phyloP scores from a whole-genome alignment of 2,797 vertebrate genomes.

The Decapterus maruadsi region DNA sequence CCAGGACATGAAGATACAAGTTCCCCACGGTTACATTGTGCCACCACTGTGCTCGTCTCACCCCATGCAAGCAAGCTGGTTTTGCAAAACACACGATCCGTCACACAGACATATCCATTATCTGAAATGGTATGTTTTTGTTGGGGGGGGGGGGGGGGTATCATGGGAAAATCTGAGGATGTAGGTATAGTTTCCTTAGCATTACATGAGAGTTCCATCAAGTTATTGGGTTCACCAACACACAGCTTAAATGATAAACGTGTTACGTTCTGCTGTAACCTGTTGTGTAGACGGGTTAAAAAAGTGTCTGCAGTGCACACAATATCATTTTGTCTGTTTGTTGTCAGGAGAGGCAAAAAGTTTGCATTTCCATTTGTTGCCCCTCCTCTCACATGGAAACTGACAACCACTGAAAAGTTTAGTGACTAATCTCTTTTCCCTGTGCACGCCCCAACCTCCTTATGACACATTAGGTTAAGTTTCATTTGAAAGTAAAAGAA shows the following conservation, averaged over 20 bases:
- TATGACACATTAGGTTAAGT: constrained; percentile 43
- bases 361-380: neutral
- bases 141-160: neutral
- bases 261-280: neutral
- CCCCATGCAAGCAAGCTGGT: neutral
- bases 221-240: neutral
- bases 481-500: constrained; percentile 69
- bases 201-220: neutral
- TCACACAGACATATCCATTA: constrained; percentile 27
- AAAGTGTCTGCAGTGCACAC: too few species aligned
- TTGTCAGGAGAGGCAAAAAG: neutral
- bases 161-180: neutral
- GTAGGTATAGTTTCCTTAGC: neutral
- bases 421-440: constrained; percentile 31
- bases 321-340: neutral
- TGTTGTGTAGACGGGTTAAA: too few species aligned
- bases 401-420: constrained; percentile 8
- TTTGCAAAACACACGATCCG: constrained; percentile 12
- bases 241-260: neutral
- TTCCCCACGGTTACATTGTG: neutral
- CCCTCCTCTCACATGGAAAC: neutral
- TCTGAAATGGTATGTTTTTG: neutral
- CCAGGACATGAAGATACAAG: neutral
- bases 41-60: neutral
- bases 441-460: constrained; percentile 3